A percentile compares a stretch with the other conserved stretches of the same genome.
These are phyloP conservation scores for Typhlichthys eigenmanni DNA, from an alignment of 2,797 vertebrate species.

Conservation along the genomic window DNA sequence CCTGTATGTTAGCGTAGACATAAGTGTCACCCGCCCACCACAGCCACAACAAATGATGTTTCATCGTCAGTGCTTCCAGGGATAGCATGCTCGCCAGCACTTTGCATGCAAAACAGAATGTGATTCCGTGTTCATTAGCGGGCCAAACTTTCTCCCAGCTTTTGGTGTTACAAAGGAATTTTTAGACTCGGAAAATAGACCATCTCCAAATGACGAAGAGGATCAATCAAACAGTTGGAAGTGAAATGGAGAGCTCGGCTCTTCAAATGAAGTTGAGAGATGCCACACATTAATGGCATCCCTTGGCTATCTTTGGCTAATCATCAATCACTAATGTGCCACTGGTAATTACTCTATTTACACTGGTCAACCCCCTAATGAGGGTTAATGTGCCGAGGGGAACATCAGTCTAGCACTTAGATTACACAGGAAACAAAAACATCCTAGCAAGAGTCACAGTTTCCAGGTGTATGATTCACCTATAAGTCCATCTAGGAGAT, in stretches of 20 bases:
- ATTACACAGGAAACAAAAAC: conserved; percentile 35
- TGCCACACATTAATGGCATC: conserved; percentile 52
- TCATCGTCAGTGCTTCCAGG: conserved; percentile 45
- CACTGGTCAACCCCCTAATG: conserved; percentile 53
- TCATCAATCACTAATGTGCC: conserved; percentile 60
- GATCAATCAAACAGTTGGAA: conserved; percentile 1
- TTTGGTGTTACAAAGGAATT: conserved; percentile 10
- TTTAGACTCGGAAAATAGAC: conserved; percentile 6
- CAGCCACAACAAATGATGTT: conserved; percentile 43
- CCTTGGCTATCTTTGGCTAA: conserved; percentile 35
- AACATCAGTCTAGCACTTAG: conserved; percentile 36
- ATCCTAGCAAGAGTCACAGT: conserved; percentile 18
- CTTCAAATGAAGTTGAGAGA: conserved; percentile 50
- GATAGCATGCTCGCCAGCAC: conserved; percentile 15
- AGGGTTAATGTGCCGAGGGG: conserved; percentile 60
- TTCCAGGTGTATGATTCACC: conserved; percentile 24
- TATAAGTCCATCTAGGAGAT: conserved; percentile 28
- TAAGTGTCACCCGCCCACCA: conserved; percentile 67
- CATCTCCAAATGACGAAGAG: neutral
- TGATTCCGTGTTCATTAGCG: neutral
- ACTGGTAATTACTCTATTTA: conserved; percentile 63
- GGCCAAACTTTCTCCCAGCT: too few relatives aligned
- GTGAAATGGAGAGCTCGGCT: conserved; percentile 25
- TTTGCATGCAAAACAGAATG: conserved; percentile 45
- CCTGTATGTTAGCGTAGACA: conserved; percentile 64